phyloP scores from a whole-genome alignment of 1,140 invertebrate genomes.

The Theocolax elegans region DNA sequence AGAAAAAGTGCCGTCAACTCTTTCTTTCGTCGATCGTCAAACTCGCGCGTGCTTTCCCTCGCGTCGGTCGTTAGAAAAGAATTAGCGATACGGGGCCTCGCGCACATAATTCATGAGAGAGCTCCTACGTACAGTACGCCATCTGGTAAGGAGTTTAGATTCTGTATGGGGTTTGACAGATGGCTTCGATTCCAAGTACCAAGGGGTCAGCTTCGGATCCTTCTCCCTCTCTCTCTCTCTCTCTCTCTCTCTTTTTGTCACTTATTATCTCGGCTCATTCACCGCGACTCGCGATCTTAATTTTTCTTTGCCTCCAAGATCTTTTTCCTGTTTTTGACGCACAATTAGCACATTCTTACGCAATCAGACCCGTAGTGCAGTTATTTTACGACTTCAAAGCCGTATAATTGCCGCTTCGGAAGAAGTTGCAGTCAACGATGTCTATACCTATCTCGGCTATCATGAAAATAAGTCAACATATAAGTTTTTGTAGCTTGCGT shows the following conservation, averaged over 20 bases:
- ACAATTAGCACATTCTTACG: slow-evolving; percentile 23
- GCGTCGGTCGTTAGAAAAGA: slow-evolving; percentile 9
- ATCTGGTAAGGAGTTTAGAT: slow-evolving; percentile 1
- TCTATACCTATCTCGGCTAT: too few relatives aligned
- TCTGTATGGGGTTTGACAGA: neutral
- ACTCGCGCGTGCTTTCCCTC: neutral
- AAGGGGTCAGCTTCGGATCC: neutral
- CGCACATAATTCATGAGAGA: slow-evolving; percentile 12
- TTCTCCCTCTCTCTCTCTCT: too few relatives aligned
- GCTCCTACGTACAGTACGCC: neutral
- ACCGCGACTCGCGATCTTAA: neutral
- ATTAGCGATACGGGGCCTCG: neutral
- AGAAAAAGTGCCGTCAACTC: too few relatives aligned
- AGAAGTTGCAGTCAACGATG: neutral
- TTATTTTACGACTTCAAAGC: neutral
- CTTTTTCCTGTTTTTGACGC: neutral
- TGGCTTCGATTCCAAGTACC: slow-evolving; percentile 6
- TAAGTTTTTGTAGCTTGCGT: slow-evolving; percentile 21
- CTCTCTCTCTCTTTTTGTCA: too few relatives aligned
- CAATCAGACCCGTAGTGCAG: neutral
- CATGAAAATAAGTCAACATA: neutral
- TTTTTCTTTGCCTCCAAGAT: neutral
- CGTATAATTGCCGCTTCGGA: neutral
- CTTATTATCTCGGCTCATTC: too few relatives aligned
- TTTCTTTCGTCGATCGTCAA: slow-evolving; percentile 15